Conservation (phyloP, 1,140 invertebrate species). For the Diachasmimorpha longicaudata region DNA sequence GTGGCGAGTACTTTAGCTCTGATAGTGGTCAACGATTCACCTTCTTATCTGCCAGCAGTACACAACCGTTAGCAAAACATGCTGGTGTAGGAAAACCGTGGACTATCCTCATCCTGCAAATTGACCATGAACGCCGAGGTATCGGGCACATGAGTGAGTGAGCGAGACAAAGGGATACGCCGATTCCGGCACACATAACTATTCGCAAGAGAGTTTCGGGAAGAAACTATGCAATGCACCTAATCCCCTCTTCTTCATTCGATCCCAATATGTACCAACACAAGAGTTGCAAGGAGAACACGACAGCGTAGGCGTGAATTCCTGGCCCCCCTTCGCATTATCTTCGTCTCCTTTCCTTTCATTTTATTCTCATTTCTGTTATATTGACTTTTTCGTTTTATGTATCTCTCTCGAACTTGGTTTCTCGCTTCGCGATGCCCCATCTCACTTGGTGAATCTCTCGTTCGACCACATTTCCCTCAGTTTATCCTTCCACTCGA, state of each 20-base stretch:
- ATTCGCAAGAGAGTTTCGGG: not conserved
- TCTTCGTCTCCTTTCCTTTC: conserved; percentile 39
- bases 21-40: not conserved
- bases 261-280: not conserved
- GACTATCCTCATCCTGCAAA: not conserved
- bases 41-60: not conserved
- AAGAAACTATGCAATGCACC: not conserved
- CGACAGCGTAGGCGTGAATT: conserved; percentile 59
- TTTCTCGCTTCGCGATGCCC: not conserved
- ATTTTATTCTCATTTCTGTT: conserved; percentile 26
- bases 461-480: conserved; percentile 10
- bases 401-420: not conserved
- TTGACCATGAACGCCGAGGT: not conserved
- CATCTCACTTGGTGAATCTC: conserved; percentile 8
- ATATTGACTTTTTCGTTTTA: conserved; percentile 17
- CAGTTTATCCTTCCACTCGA: conserved; percentile 18
- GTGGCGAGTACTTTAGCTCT: not conserved
- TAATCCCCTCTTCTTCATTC: not conserved
- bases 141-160: not conserved
- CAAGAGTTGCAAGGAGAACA: conserved; percentile 51
- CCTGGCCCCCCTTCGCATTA: conserved; percentile 51
- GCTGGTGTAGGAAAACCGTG: not conserved
- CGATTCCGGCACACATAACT: not conserved
- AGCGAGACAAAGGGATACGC: not conserved
- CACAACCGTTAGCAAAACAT: not conserved